Conservation (phyloP, 2,113 vertebrate genomes). For the Clarias batrachus region DNA sequence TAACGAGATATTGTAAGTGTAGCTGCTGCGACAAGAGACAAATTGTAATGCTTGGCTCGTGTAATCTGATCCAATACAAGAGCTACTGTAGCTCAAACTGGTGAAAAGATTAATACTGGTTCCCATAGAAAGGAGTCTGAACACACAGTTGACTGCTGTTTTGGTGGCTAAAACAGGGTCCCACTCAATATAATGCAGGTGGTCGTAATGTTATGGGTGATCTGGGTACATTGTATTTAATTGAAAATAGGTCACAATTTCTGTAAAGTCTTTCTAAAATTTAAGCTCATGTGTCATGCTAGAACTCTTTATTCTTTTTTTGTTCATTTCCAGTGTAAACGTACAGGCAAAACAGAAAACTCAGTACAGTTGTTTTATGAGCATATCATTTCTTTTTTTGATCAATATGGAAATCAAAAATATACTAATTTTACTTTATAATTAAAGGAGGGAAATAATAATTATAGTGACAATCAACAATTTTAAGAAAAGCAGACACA, state of each 20-base stretch:
- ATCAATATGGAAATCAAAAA: constrained; percentile 17
- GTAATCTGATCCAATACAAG: no score
- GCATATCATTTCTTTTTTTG: neutral
- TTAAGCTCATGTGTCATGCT: neutral
- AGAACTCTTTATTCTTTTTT: constrained; percentile 31
- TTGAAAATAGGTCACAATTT: neutral
- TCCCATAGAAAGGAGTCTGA: no score
- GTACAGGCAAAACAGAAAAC: constrained; percentile 6
- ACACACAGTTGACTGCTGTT: no score
- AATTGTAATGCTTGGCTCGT: no score
- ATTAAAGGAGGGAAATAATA: neutral
- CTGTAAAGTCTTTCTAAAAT: neutral
- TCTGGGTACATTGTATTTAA: neutral
- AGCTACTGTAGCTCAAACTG: no score
- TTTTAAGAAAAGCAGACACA: neutral
- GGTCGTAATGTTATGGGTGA: no score
- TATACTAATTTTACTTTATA: neutral
- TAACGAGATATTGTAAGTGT: no score
- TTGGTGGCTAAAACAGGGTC: no score
- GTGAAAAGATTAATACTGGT: no score
- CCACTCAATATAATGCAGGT: no score
- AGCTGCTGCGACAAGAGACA: no score
- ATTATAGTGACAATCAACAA: neutral
- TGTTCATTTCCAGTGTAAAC: constrained; percentile 32
- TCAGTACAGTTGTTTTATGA: neutral